Evolutionary conservation across 1,140 invertebrate genomes (phyloP).

Genomic region (Eueides isabella): DNA sequence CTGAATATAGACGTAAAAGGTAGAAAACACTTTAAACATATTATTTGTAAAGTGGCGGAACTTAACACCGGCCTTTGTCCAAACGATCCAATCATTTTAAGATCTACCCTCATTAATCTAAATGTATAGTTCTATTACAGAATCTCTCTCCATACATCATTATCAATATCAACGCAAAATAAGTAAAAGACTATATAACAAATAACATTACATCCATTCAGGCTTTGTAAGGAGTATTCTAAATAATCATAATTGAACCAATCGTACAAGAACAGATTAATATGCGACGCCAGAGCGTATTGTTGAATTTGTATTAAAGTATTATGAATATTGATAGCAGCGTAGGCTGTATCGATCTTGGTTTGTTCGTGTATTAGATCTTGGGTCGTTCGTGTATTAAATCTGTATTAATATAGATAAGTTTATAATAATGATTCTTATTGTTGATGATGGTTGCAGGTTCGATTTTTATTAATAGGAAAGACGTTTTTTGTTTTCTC

Average conservation of each 20-base stretch:
- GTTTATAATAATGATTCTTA: too few species aligned
- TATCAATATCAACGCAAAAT: constrained; percentile 51
- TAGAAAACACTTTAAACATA: too few species aligned
- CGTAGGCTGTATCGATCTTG: constrained; percentile 28
- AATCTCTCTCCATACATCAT: constrained; percentile 46
- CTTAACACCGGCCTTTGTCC: too few species aligned
- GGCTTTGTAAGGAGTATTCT: constrained; percentile 63
- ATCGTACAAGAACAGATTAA: constrained; percentile 60
- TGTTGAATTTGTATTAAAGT: constrained; percentile 34
- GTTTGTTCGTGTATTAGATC: constrained; percentile 33
- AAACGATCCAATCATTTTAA: too few species aligned
- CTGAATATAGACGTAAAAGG: too few species aligned
- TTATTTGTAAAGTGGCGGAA: too few species aligned
- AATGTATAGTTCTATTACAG: background rate
- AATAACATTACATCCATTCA: constrained; percentile 69
- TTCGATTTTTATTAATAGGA: too few species aligned
- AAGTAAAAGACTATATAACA: constrained; percentile 64
- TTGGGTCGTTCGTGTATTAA: constrained; percentile 31
- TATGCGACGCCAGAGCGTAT: constrained; percentile 43
- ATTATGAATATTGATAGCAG: constrained; percentile 46
- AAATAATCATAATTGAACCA: constrained; percentile 74
- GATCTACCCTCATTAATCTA: too few species aligned
- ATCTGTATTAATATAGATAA: constrained; percentile 13
- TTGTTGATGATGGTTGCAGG: too few species aligned
- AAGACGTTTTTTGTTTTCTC: too few species aligned